phyloP scores from a whole-genome alignment of 2,113 vertebrate species.

The Epinephelus fuscoguttatus region DNA sequence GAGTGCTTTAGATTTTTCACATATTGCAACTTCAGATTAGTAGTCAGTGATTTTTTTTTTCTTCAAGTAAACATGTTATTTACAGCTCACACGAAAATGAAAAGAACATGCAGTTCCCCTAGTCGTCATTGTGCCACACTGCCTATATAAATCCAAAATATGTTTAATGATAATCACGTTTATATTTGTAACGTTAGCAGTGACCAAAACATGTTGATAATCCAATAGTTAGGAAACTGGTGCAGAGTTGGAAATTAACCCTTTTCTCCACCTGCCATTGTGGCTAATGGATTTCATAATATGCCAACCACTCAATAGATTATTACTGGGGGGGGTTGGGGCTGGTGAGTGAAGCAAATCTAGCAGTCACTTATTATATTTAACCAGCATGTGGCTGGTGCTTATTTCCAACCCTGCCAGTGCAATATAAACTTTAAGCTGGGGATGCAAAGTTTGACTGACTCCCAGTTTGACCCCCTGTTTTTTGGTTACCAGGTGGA shows the following conservation, averaged over 20 bases:
- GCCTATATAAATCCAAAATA: not conserved
- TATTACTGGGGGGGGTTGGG: rapidly evolving
- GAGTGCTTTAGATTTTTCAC: not conserved
- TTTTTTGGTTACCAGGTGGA: slow-evolving; percentile 88
- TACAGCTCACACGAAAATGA: not conserved
- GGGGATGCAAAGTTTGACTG: not conserved
- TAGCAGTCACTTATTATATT: no score
- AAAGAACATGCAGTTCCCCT: not conserved
- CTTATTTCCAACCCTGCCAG: no score
- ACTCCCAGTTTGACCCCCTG: not conserved
- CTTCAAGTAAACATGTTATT: not conserved
- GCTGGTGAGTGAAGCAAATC: no score
- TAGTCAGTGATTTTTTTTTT: no score
- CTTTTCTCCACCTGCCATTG: no score
- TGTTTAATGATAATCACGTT: no score
- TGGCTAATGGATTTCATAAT: no score
- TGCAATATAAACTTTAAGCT: not conserved
- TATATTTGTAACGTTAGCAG: not conserved
- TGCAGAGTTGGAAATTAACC: no score
- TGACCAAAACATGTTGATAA: no score
- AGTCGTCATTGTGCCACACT: not conserved
- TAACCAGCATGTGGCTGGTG: no score
- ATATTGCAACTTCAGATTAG: not conserved
- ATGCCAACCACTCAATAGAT: no score
- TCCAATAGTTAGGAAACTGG: not conserved